Evolutionary conservation across 2,797 vertebrate genomes (phyloP).

Genomic region (Chelidonichthys spinosus): DNA sequence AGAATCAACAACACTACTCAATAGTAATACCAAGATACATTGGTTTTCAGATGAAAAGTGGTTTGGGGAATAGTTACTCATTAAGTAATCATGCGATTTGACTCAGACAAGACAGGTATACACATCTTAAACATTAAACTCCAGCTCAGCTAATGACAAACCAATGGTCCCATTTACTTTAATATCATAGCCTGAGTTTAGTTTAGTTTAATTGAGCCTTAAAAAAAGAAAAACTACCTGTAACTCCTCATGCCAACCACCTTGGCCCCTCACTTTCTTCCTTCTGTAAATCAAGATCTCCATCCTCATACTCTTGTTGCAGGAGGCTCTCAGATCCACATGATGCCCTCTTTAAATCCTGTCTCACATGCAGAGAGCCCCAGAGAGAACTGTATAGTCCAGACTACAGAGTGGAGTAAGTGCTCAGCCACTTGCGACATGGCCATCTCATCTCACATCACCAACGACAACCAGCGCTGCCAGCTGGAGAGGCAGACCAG

Average conservation of each 20-base stretch:
- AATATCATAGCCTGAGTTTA: no score
- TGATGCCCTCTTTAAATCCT: slow-evolving; percentile 21
- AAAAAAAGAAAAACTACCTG: background rate
- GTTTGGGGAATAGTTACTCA: no score
- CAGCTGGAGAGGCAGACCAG: slow-evolving; percentile 83
- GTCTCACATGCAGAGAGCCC: slow-evolving; percentile 63
- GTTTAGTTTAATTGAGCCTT: no score
- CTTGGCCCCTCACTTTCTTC: background rate
- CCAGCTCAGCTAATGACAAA: no score
- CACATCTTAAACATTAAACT: no score
- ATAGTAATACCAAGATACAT: no score
- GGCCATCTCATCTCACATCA: slow-evolving; percentile 84
- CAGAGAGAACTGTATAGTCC: slow-evolving; percentile 85
- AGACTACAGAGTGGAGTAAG: slow-evolving; percentile 84
- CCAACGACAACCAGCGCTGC: slow-evolving; percentile 84
- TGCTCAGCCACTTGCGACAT: slow-evolving; percentile 85
- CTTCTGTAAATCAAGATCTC: background rate
- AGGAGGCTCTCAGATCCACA: slow-evolving; percentile 57
- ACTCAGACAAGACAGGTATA: no score
- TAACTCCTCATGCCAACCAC: background rate
- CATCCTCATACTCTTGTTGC: background rate
- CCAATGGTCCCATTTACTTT: no score
- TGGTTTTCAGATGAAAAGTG: no score
- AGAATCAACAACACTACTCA: no score
- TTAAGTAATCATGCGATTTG: no score